These are phyloP conservation scores for Amazona vittata DNA, from an alignment of 2,113 vertebrate species.

Conservation along the genomic window DNA sequence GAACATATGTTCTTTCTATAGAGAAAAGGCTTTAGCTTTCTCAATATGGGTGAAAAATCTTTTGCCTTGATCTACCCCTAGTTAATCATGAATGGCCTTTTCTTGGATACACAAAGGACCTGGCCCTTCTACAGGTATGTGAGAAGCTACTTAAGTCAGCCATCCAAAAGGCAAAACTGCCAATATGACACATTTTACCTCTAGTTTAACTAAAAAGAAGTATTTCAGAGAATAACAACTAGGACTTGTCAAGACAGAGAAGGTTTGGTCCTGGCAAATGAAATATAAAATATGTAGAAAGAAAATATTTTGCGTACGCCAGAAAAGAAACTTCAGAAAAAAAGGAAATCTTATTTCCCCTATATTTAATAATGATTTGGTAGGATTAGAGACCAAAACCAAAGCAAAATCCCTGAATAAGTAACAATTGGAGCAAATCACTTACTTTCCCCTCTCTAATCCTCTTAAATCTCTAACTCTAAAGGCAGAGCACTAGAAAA, in stretches of 20 bases:
- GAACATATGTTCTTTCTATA: neutral
- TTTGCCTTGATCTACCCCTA: neutral
- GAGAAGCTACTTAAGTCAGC: neutral
- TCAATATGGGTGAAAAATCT: neutral
- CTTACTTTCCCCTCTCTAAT: neutral
- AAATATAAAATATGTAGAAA: neutral
- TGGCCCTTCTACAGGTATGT: neutral
- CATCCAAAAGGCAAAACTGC: neutral
- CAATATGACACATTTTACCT: neutral
- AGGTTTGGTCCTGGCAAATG: neutral
- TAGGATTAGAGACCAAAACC: neutral
- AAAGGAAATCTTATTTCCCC: neutral
- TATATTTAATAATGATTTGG: neutral
- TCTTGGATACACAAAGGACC: neutral
- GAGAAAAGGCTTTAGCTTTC: neutral
- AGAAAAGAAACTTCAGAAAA: neutral
- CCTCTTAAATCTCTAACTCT: neutral
- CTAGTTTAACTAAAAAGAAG: neutral
- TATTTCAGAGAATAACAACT: neutral
- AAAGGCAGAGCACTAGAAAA: neutral
- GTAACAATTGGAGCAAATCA: neutral
- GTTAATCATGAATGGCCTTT: neutral
- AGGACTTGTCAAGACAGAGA: neutral
- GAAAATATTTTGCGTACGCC: neutral
- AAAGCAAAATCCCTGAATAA: neutral